Base-by-base conservation (phyloP, 2,888 invertebrate species). In the Cephalotes varians region DNA sequence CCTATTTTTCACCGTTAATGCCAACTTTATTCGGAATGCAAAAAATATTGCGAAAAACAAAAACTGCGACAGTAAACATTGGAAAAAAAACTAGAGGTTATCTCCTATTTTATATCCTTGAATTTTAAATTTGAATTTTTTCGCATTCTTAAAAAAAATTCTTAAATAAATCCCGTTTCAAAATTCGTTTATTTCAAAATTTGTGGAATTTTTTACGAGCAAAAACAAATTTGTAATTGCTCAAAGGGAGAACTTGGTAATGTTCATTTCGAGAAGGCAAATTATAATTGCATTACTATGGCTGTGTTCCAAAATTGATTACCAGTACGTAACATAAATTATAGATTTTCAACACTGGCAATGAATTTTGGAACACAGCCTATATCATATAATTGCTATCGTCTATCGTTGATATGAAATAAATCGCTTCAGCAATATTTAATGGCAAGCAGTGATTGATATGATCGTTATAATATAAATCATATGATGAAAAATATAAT, bases 61-160 rank as follows among this genome's bases (percentile, higher is more conserved):
- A 49, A 56, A 1, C 12, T 74, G 7, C 21, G 25, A 15, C n/a
- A n/a, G n/a, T 12, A 40, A 40, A 25, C 44, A 25, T 21, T n/a
- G 10, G 40, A 44, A 54, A 64, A 62, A n/a, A n/a, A n/a, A 81
- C 7, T 9, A 69, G 40, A 81, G 80, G 72, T 83, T 83, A 72
- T 21, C 34, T 25, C 40, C 2, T n/a, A 18, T 58, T 62, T 56
- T 21, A 34, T 37, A 37, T 25, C n/a, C n/a, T n/a, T n/a, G n/a
- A 60, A 18, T 18, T 25, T n/a, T n/a, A 4, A 71, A 64, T 12
- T 80, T 71, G 9, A 71, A 80, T 54, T 47, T 71, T 54, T 25
- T 51, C 3, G 40, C 15, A 15, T 56, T 72, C 28, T 62, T 47
- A 5, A 44, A 54, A 67, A 69, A n/a, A 9, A 21, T 21, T 37